Evolutionary conservation across 1,140 invertebrate species (phyloP).

Genomic region (Steinernema feltiae): DNA sequence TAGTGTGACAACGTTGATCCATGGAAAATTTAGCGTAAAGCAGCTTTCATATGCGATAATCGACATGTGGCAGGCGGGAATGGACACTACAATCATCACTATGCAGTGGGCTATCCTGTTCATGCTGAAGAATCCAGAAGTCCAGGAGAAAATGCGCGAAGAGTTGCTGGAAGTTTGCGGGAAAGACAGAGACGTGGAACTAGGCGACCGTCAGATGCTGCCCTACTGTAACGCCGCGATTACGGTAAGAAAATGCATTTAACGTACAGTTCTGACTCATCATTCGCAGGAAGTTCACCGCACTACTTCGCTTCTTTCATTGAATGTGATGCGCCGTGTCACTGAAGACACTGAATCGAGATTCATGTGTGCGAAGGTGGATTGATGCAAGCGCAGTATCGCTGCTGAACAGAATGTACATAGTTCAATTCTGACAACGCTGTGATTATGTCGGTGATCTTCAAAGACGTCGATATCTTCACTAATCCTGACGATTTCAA

Average conservation of each 20-base stretch:
- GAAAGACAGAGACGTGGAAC: conserved; percentile 18
- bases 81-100: not conserved
- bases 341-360: conserved; percentile 36
- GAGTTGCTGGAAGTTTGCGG: conserved; percentile 16
- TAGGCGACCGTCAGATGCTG: conserved; percentile 2
- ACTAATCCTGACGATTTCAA: not conserved
- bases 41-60: too few relatives aligned
- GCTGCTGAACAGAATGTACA: too few relatives aligned
- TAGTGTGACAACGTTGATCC: too few relatives aligned
- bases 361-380: conserved; percentile 29
- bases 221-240: conserved; percentile 25
- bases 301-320: conserved; percentile 44
- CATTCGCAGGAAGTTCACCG: conserved; percentile 40
- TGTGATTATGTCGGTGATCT: conserved; percentile 17
- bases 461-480: conserved; percentile 23
- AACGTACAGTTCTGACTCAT: not conserved
- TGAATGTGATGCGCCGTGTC: conserved; percentile 47
- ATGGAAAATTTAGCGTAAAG: too few relatives aligned
- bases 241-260: conserved; percentile 11
- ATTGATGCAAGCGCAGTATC: too few relatives aligned
- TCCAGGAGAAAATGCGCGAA: conserved; percentile 14
- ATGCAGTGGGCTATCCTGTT: not conserved
- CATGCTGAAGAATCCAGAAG: not conserved
- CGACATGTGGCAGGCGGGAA: not conserved
- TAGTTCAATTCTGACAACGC: conserved; percentile 25